phyloP scores from a whole-genome alignment of 2,113 vertebrate genomes.

The Sphyrna mokarran region DNA sequence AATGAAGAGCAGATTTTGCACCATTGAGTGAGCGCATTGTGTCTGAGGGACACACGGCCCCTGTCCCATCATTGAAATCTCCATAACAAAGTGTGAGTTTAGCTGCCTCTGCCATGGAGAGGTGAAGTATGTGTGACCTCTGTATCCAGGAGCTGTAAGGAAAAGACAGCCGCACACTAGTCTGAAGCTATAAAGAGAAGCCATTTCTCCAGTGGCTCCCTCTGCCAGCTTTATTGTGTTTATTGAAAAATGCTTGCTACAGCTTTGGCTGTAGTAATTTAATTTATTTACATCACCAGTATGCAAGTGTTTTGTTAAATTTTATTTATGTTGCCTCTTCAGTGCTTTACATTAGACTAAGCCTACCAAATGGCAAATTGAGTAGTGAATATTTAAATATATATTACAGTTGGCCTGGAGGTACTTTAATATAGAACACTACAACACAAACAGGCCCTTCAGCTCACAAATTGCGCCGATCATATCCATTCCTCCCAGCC shows the following conservation, averaged over 20 bases:
- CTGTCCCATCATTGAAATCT: conserved; percentile 47
- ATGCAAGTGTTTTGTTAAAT: background rate
- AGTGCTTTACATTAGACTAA: background rate
- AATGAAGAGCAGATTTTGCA: conserved; percentile 48
- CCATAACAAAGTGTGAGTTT: conserved; percentile 57
- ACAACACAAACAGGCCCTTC: too few species aligned
- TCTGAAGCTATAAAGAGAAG: background rate
- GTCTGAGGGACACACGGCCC: conserved; percentile 41
- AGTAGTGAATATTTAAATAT: background rate
- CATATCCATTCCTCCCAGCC: too few species aligned
- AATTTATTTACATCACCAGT: background rate
- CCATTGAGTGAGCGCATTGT: conserved; percentile 49
- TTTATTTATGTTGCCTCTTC: background rate
- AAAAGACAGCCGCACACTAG: background rate
- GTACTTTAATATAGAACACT: too few species aligned
- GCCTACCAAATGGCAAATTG: background rate
- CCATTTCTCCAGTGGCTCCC: conserved; percentile 26
- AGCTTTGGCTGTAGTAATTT: conserved; percentile 43
- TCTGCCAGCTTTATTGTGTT: conserved; percentile 36
- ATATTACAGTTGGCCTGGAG: background rate
- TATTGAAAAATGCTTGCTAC: conserved; percentile 50
- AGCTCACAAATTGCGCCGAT: too few species aligned
- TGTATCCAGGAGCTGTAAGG: background rate
- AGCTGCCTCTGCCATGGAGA: conserved; percentile 51
- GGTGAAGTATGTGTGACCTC: conserved; percentile 47